Percentiles rank a stretch among this genome's conserved stretches.
phyloP scores from a whole-genome alignment of 2,113 vertebrate genomes.

The Cricetomys ansorgei region DNA sequence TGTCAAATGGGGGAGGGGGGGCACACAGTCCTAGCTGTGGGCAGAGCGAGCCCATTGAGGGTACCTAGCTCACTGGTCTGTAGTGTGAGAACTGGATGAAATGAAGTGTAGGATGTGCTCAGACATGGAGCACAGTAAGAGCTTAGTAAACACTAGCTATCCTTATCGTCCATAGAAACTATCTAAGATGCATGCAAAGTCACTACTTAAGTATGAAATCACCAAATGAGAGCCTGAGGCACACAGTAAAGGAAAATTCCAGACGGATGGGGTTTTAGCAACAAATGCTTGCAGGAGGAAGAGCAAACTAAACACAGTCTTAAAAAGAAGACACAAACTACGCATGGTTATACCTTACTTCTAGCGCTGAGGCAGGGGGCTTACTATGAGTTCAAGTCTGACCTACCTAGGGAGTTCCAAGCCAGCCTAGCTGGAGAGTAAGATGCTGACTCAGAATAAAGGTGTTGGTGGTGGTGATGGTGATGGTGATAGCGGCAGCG shows the following conservation, averaged over 20 bases:
- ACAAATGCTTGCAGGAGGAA: conserved; percentile 19
- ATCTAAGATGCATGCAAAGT: background rate
- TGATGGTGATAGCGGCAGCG: too few species aligned
- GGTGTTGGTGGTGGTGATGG: too few species aligned
- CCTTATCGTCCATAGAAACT: background rate
- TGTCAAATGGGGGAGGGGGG: background rate
- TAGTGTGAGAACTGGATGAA: background rate
- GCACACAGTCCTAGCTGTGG: background rate
- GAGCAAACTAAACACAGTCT: background rate
- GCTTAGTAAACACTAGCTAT: background rate
- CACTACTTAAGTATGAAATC: background rate
- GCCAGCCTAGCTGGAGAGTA: background rate
- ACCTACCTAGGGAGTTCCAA: background rate
- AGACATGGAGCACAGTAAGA: background rate
- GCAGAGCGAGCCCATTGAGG: background rate
- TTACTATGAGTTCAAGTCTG: background rate
- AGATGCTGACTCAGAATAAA: background rate
- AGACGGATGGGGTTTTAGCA: background rate
- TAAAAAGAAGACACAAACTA: background rate
- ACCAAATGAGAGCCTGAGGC: background rate
- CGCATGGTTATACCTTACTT: background rate
- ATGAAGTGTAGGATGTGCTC: background rate
- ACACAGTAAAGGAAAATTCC: background rate
- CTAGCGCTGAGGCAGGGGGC: background rate
- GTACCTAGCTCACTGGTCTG: background rate